Base-by-base conservation (phyloP, 2,888 invertebrate genomes). In the Orchestes rusci region DNA sequence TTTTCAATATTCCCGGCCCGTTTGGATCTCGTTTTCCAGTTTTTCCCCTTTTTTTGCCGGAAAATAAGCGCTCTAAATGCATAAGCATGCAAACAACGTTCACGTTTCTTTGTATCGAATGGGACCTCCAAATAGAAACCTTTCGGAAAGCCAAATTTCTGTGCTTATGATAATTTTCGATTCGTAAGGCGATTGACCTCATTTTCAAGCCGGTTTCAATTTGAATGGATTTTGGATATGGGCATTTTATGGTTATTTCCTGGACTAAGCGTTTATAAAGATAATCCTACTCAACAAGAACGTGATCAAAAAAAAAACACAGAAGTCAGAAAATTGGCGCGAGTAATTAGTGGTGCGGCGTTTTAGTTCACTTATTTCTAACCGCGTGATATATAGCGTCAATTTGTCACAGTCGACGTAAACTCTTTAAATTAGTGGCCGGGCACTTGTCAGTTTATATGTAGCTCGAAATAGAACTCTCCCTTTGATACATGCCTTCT, bases 131-230 rank as follows among this genome's bases (percentile, higher is more conserved):
- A n/a, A n/a, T n/a, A n/a, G 37, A 44, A 53, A 54, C 53, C 57
- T 55, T 54, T 52, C 55, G 48, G 50, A 56, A 56, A 56, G 57
- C 59, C 57, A 59, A 58, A 57, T 55, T 50, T 43, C 44, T 54
- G 23, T 15, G 54, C 53, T 53, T 54, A 54, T 55, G 56, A 57
- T 56, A 59, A 56, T 59, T 55, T 51, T 56, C 56, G 59, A 53
- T 59, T 60, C 57, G 58, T 56, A 56, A 53, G 53, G 52, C 58
- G 58, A 60, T 61, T 62, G 60, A 61, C 59, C 57, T n/a, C n/a
- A n/a, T n/a, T n/a, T n/a, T n/a, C n/a, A n/a, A n/a, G n/a, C n/a
- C n/a, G n/a, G n/a, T n/a, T n/a, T n/a, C n/a, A n/a, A 12, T 30
- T 30, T 30, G n/a, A n/a, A n/a, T n/a, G n/a, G n/a, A n/a, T n/a